phyloP scores from a whole-genome alignment of 2,797 vertebrate species.

The Steatocranus sp. region DNA sequence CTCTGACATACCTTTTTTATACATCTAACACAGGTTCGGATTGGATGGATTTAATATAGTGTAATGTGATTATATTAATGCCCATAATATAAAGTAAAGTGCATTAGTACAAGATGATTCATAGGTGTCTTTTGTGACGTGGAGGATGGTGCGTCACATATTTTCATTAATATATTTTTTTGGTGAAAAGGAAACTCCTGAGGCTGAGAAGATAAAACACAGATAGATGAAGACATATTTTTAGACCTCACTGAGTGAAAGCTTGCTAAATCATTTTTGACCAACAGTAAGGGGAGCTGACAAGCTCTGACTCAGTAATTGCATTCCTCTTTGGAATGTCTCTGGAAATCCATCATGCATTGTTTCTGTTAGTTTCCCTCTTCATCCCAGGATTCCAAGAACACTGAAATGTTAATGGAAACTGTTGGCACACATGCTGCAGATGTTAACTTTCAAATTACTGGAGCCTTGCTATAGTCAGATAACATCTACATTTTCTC shows the following conservation, averaged over 20 bases:
- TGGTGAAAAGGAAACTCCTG: background rate
- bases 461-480: background rate
- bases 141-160: background rate
- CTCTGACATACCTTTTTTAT: background rate
- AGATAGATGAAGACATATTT: conserved; percentile 5
- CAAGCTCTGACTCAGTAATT: conserved; percentile 4
- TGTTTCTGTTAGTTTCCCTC: conserved; percentile 43
- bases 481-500: background rate
- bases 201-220: background rate
- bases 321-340: conserved; percentile 2
- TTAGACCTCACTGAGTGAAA: conserved; percentile 15
- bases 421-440: background rate
- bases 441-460: conserved; percentile 31
- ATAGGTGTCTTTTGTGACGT: background rate
- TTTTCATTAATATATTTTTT: background rate
- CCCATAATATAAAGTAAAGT: background rate
- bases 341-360: conserved; percentile 39
- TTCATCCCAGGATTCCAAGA: conserved; percentile 12
- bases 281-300: background rate
- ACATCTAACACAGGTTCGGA: background rate
- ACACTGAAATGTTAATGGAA: conserved; percentile 45
- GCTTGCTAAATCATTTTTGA: conserved; percentile 28
- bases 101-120: background rate
- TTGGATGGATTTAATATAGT: background rate
- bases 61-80: background rate